phyloP scores from a whole-genome alignment of 2,888 invertebrate genomes.

The Busseola fusca region DNA sequence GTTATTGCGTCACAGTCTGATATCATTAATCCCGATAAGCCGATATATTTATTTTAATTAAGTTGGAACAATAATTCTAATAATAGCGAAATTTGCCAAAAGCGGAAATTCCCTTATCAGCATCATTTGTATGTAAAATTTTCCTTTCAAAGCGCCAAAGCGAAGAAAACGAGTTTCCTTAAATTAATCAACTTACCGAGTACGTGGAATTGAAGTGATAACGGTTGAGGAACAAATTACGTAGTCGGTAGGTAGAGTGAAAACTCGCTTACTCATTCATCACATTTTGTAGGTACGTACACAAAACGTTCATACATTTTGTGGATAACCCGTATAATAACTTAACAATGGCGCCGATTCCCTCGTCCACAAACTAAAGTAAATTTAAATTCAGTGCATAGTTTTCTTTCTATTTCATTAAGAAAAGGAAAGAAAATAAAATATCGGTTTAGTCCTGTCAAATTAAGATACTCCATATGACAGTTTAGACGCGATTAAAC shows the following conservation, averaged over 20 bases:
- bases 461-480: too few species aligned
- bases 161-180: conserved; percentile 44
- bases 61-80: conserved; percentile 7
- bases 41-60: conserved; percentile 17
- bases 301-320: conserved; percentile 47
- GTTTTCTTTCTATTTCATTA: too few species aligned
- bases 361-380: too few species aligned
- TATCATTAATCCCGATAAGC: conserved; percentile 25
- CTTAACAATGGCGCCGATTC: conserved; percentile 2
- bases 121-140: conserved; percentile 49
- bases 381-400: too few species aligned
- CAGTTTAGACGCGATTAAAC: too few species aligned
- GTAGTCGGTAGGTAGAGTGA: conserved; percentile 33
- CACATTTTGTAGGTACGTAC: conserved; percentile 31
- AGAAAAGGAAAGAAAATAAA: too few species aligned
- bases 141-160: conserved; percentile 42
- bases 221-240: conserved; percentile 48
- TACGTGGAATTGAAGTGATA: conserved; percentile 52
- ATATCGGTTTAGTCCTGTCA: too few species aligned
- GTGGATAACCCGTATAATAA: conserved; percentile 33
- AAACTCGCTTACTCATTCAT: conserved; percentile 48
- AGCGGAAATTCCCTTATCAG: conserved; percentile 37
- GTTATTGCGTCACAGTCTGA: conserved; percentile 1
- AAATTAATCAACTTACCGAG: conserved; percentile 55
- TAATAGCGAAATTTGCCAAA: conserved; percentile 18